Evolutionary conservation across 2,888 invertebrate species (phyloP), one percentile per base, ranked within the genome.

Genomic region (Drosophila maculinotata): DNA sequence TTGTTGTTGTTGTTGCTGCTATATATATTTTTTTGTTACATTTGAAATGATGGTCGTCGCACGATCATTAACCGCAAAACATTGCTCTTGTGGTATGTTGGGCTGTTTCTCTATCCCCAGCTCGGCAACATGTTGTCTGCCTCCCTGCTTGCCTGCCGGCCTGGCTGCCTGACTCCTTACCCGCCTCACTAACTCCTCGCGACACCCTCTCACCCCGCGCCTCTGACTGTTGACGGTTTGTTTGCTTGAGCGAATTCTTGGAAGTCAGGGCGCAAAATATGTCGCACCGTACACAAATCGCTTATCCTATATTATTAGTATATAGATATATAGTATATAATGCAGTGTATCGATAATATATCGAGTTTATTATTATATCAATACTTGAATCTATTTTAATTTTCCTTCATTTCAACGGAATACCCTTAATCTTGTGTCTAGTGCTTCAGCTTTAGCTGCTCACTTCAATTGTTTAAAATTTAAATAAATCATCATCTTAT

Each of bases 1-100:
- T 33, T 51, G 28, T 23, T 56, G 23, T 47, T 67, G 39, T 65
- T 69, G 44, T 51, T 68, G 60, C 59, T 64, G 63, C 63, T 63
- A 47, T 58, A 6, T 63, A 68, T 66, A 69, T 58, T 56, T 68
- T 59, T 67, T 70, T 89, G 79, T 85, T 88, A 86, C 89, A 86
- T 86, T 88, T 84, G 76, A 79, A 82, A 65, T 28, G 65, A 57
- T 68, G 69, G 39, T 39, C 68, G 69, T 79, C 87, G 84, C 85
- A 87, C 87, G 88, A 89, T 89, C 89, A 89, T 89, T 89, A 89
- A 89, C 89, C 89, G 89, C 88, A 84, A 79, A 88, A 89, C 89
- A 89, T 77, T 84, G 76, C 45, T 59, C 44, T 79, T 78, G 80
- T 74, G 83, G 86, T 74, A 76, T 84, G 75, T 72, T 70, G 66